These are phyloP conservation scores for Campoletis raptor DNA, from an alignment of 2,888 invertebrate species.

Conservation along the genomic window DNA sequence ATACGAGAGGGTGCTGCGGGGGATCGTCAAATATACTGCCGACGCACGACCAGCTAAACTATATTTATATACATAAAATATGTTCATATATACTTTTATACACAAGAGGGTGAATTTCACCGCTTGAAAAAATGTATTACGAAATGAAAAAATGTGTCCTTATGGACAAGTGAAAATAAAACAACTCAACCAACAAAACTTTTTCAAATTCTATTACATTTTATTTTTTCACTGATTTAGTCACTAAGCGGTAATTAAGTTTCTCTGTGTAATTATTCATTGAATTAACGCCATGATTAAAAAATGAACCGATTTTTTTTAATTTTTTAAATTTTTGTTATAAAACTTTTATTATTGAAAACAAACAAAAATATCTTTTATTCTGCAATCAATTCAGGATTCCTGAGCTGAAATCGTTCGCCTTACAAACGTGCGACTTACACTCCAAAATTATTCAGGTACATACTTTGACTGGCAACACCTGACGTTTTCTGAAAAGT, in stretches of 20 bases:
- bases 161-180: not conserved
- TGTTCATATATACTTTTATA: not conserved
- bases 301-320: not conserved
- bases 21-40: constrained; percentile 67
- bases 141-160: not conserved
- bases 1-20: constrained; percentile 44
- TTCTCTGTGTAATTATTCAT: not conserved
- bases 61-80: not conserved
- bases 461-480: too few relatives aligned
- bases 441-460: not conserved
- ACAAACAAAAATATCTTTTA: not conserved
- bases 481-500: not conserved
- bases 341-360: too few relatives aligned
- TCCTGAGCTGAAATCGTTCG: not conserved
- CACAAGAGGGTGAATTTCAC: constrained; percentile 34
- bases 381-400: not conserved
- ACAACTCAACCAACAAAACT: not conserved
- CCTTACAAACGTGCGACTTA: not conserved
- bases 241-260: not conserved
- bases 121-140: not conserved
- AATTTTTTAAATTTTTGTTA: not conserved
- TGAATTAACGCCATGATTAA: not conserved
- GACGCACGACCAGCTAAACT: constrained; percentile 47
- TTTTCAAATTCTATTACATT: not conserved
- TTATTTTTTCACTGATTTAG: not conserved